Evolutionary conservation across 2,113 vertebrate species (phyloP), one percentile per base, ranked within the genome.

Genomic region (Nibea albiflora): DNA sequence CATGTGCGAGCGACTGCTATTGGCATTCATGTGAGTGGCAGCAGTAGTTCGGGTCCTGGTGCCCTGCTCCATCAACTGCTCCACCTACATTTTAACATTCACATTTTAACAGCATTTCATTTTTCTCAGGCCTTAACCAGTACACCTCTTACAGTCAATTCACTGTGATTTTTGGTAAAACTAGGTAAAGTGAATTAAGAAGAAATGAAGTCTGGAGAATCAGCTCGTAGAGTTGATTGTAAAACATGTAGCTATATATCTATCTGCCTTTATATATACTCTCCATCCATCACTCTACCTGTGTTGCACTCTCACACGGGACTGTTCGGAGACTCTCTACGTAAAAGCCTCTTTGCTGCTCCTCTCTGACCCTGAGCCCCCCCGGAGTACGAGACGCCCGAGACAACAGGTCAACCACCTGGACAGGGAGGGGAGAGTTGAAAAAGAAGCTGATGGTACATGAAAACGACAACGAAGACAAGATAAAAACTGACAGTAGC

Each of bases 1-100:
- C 97, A 98, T 96, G 88, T 98, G 97, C 2, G 96, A 97, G 16
- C 96, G 95, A 76, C 97, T 98, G 92, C 97, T 98, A 91, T 93
- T 96, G 88, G 95, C 90, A 2, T 98, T 98, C 94, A 96, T 95
- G 88, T 92, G 94, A 31, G 97, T 98, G 9, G 96, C 92, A 0
- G 96, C 96, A 0, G 96, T 98, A 79, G 96, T 98, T 85, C 97
- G 94, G 6, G 94, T 94, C 84, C 95, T 95, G 15, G 94, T 96
- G 1, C 96, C 97, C 87, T 97, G 96, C 14, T 97, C 96, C 95
- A 97, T 96, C 85, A 98, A 73, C 92, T 95, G 96, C 77, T 96
- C 96, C 86, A 97, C 95, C 85, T 96, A 90, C 56, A 73, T 58
- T 22, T 39, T 4, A 47, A 79, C 14, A 19, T 24, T 63, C 2